A percentile compares a stretch with the other conserved stretches of the same genome.
Conservation (phyloP, 2,113 vertebrate species). For the Phalacrocorax aristotelis region DNA sequence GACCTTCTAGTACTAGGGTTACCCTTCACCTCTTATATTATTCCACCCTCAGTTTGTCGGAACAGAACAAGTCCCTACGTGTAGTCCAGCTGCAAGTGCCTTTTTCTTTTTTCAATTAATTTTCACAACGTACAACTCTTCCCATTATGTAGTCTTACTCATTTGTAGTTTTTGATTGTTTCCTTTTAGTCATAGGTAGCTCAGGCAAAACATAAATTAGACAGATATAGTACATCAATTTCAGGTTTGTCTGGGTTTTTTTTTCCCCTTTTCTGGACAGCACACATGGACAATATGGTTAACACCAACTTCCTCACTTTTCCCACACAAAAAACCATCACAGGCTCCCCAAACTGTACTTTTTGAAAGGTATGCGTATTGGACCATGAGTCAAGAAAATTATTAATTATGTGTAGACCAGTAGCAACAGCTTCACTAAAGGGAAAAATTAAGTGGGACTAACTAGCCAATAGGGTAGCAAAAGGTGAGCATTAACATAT, state of each 20-base stretch:
- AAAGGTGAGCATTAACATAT: conserved; percentile 15
- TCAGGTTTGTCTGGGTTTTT: too few relatives aligned
- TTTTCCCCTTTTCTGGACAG: neutral
- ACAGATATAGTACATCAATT: neutral
- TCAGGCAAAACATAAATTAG: neutral
- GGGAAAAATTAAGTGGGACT: neutral
- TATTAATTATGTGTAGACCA: neutral
- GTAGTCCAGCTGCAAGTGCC: neutral
- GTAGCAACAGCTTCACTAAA: neutral
- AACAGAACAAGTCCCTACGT: neutral
- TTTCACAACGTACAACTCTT: neutral
- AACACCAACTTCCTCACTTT: too few relatives aligned
- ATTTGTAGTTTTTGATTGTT: neutral
- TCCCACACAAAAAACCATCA: neutral
- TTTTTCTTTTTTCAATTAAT: neutral
- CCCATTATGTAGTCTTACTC: neutral
- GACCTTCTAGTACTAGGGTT: neutral
- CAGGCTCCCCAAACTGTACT: neutral
- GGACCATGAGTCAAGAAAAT: neutral
- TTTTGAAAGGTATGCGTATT: neutral
- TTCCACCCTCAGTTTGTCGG: neutral
- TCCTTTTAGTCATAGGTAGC: neutral
- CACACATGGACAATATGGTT: neutral
- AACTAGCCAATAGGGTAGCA: conserved; percentile 20
- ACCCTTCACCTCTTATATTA: neutral